Evolutionary conservation across 1,140 invertebrate genomes (phyloP).

Genomic region (Scylla paramamosain): DNA sequence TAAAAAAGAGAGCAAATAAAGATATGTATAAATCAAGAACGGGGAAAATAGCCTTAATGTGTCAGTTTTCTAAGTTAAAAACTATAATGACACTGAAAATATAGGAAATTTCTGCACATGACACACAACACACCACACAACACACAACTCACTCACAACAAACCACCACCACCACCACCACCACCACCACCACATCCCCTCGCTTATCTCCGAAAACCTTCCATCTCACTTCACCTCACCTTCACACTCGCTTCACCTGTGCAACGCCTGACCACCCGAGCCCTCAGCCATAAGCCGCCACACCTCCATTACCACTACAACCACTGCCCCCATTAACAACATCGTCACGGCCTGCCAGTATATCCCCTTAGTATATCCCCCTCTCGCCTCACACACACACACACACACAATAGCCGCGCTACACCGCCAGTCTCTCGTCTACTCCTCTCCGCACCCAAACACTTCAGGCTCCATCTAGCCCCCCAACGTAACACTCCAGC

Average conservation of each 20-base stretch:
- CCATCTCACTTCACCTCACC: neutral
- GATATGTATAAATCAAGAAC: too few relatives aligned
- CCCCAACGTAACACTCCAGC: neutral
- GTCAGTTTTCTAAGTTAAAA: too few relatives aligned
- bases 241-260: neutral
- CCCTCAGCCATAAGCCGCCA: neutral
- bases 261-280: neutral
- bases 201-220: too few relatives aligned
- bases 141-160: too few relatives aligned
- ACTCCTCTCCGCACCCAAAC: neutral
- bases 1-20: too few relatives aligned
- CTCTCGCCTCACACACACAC: neutral
- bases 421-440: neutral
- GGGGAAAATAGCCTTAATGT: too few relatives aligned
- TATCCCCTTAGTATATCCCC: neutral
- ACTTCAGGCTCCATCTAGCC: neutral
- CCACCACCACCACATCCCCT: too few relatives aligned
- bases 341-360: neutral
- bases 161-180: too few relatives aligned
- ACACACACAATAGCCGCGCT: neutral
- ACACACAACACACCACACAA: too few relatives aligned
- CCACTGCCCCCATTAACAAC: neutral
- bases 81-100: too few relatives aligned
- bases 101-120: too few relatives aligned
- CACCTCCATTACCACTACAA: neutral